Base-by-base conservation (phyloP, 2,888 invertebrate genomes). In the Eupithecia exiguata region DNA sequence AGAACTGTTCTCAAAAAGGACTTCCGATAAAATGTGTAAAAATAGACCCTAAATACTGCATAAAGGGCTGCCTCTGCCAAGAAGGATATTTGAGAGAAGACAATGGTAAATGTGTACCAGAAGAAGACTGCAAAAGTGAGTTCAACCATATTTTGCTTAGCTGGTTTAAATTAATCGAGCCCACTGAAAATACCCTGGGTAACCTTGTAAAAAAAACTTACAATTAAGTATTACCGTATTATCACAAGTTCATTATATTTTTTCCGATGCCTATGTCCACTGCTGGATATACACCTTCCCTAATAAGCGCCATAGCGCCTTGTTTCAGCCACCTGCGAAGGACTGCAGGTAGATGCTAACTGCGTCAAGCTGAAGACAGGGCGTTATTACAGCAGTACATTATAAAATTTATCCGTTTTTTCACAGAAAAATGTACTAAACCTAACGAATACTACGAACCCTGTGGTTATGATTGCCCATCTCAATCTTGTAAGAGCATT, bases 1-100 rank as follows among this genome's bases (percentile, higher is more conserved):
- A 80, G 74, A 86, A 84, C 67, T 89, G 89, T 76, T 81, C 84
- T 0, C 83, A 88, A 75, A 68, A 83, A 35, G 86, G 84, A 1
- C 74, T 77, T 30, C 78, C 78, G 9, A 75, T 86, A 9, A 80
- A 80, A 2, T 88, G 88, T 71, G 53, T 80, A 1, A 83, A 78
- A 69, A 68, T 84, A 0, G 65, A 80, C 25, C 75, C 81, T 0
- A 77, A 80, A 21, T 7, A 35, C 43, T 89, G 89, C 63, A 81
- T 77, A 18, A 79, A 82, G 21, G 88, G 88, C 0, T 89, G 89
- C 66, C 36, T 84, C 9, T 89, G 89, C 68, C 78, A 79, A 74
- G 76, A 83, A 5, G 82, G 80, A 0, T 88, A 83, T 66, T 78
- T 88, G 62, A 79, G 86, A 75, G 76, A 77, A 5, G 16, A 75